Evolutionary conservation across 1,140 invertebrate genomes (phyloP), one percentile per base, ranked within the genome.

Genomic region (Aricia agestis): DNA sequence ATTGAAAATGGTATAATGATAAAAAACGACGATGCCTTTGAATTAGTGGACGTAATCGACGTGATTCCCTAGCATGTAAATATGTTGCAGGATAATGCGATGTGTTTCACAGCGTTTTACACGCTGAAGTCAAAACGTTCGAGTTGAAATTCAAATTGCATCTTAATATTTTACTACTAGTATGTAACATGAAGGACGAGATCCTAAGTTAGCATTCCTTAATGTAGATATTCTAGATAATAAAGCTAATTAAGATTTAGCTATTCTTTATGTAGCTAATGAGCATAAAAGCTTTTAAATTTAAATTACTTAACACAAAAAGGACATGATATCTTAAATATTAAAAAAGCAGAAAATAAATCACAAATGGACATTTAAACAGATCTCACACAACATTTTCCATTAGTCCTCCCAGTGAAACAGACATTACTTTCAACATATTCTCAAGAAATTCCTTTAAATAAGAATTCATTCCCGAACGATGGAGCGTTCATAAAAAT

Each of bases 1-100:
- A 76, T 76, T 74, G 73, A 74, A 74, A 72, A 75, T 74, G 73
- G 19, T 69, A 69, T 68, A 68, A 66, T 58, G 58, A 74, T 72
- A 70, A 71, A 74, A 75, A 76, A 76, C 66, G 59, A 41, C 32
- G 59, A 69, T 63, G 59, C 36, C 61, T 69, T 41, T 69, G 68
- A 69, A 69, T 63, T 63, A 25, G 59, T 63, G 59, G 18, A 18
- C 18, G 18, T 19, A 18, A 63, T 63, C 59, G 17, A 63, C 59
- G 59, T 63, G 59, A 63, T 63, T 63, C 59, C 10, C 6, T 63
- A 2, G 59, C 59, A 63, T 63, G 59, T 19, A 63, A 63, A 63
- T 59, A 18, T 63, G 59, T 63, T 63, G 18, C 59, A 19, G 17
- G 19, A 63, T 31, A 63, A 63, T 63, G 6, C 18, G 3, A 63